phyloP scores from a whole-genome alignment of 1,140 invertebrate species.

The Caerostris extrusa region DNA sequence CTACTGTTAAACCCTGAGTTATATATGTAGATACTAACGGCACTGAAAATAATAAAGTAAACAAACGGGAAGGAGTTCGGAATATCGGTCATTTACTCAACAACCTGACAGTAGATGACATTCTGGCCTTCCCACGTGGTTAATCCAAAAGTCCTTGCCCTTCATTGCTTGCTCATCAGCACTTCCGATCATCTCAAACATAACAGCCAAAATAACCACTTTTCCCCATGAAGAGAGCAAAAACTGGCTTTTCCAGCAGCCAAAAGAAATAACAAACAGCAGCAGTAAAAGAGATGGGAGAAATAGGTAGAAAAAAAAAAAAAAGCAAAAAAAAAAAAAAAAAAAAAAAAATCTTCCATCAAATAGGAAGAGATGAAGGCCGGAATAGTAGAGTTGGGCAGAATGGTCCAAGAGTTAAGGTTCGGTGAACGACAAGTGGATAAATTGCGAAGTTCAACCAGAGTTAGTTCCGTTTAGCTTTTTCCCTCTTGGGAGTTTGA shows the following conservation, averaged over 20 bases:
- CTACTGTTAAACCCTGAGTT: too few relatives aligned
- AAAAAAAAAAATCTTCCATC: not conserved
- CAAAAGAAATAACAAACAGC: too few relatives aligned
- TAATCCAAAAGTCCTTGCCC: not conserved
- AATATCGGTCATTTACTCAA: constrained; percentile 41
- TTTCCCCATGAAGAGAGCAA: not conserved
- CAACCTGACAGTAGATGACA: not conserved
- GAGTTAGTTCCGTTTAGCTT: constrained; percentile 38
- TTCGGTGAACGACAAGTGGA: constrained; percentile 69
- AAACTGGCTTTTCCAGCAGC: constrained; percentile 55
- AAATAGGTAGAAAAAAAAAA: not conserved
- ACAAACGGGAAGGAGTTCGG: not conserved
- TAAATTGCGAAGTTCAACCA: constrained; percentile 26
- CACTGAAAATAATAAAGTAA: not conserved
- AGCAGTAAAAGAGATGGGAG: not conserved
- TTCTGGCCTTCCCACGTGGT: not conserved
- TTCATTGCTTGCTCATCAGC: not conserved
- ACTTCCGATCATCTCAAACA: not conserved
- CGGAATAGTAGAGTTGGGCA: not conserved
- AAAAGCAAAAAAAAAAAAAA: constrained; percentile 12
- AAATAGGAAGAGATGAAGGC: constrained; percentile 23
- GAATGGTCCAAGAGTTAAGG: constrained; percentile 47
- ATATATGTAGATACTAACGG: not conserved
- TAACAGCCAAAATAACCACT: constrained; percentile 26
- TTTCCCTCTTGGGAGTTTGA: not conserved